Evolutionary conservation across 2,113 vertebrate species (phyloP), one percentile per base, ranked within the genome.

Genomic region (Tamias sibiricus): DNA sequence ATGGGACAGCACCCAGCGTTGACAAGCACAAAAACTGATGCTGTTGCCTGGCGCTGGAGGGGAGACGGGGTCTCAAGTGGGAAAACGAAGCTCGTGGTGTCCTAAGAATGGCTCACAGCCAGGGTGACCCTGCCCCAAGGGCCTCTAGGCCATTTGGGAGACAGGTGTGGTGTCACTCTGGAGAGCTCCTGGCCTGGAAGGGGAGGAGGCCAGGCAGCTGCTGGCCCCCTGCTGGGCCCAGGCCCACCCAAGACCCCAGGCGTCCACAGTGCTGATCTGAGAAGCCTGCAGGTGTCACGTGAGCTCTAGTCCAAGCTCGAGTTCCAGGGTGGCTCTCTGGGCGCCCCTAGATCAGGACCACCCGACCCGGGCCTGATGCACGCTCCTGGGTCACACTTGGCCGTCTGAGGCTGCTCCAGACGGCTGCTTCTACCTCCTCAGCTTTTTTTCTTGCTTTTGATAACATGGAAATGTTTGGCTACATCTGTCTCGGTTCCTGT

Each of bases 241-340:
- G 24, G 35, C 59, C 49, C 49, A 47, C 20, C n/a, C 35, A 30
- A 32, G 0, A 17, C 0, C 87, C 40, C 32, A 8, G 16, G 42
- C 0, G 37, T 24, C 26, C 30, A 24, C 37, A 35, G 24, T 13
- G 30, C 40, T 0, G 4, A n/a, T 4, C 19, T 20, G 44, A n/a
- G 37, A 32, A 14, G 59, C 66, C 80, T 8, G 3, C 35, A 35
- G 3, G 14, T 10, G 4, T 28, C 54, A 14, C 1, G 1, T 2
- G 7, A 66, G 9, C 11, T 24, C 68, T 44, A 57, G 54, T 57
- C 20, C 54, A 57, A 22, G 52, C 52, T 52, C 7, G 2, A 2
- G 7, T 57, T 22, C 22, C 20, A 57, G 54, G 54, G 54, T 22
- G 54, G 54, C 54, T 52, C 54, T 57, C 8, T 22, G 49, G 75